These are phyloP conservation scores for Rissa tridactyla DNA, from an alignment of 2,113 vertebrate species.

Conservation along the genomic window DNA sequence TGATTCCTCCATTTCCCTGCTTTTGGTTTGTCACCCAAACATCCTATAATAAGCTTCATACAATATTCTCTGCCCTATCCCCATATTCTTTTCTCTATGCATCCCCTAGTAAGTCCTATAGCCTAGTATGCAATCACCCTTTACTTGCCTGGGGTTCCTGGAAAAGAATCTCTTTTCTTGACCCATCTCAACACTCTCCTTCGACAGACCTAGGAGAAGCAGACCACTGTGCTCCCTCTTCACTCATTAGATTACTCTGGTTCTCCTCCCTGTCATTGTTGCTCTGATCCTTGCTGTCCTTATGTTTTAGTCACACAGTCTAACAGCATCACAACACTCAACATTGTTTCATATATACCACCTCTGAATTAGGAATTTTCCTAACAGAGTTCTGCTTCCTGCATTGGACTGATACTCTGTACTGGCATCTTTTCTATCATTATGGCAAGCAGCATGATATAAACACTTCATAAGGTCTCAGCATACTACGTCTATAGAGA, in stretches of 20 bases:
- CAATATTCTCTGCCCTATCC: not conserved
- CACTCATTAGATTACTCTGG: not conserved
- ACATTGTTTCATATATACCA: not conserved
- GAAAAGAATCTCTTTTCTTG: not conserved
- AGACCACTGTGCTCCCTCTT: not conserved
- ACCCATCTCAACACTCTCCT: not conserved
- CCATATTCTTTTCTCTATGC: not conserved
- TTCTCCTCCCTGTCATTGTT: rapidly evolving
- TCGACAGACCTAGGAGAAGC: not conserved
- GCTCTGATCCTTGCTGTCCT: not conserved
- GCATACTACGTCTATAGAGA: not conserved
- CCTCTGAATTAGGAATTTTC: not conserved
- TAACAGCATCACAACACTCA: not conserved
- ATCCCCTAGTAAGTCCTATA: not conserved
- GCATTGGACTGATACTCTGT: not conserved
- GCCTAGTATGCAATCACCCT: not conserved
- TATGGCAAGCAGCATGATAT: not conserved
- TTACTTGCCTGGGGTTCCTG: not conserved
- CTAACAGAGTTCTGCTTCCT: not conserved
- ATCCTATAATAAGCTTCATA: not conserved
- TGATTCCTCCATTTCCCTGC: not conserved
- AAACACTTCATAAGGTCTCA: not conserved
- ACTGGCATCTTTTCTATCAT: not conserved
- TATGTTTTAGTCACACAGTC: not conserved
- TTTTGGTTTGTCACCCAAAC: not conserved